Percentiles rank a stretch among this genome's conserved stretches.
Evolutionary conservation across 2,113 vertebrate species (phyloP).

Genomic region (Mixornis gularis): DNA sequence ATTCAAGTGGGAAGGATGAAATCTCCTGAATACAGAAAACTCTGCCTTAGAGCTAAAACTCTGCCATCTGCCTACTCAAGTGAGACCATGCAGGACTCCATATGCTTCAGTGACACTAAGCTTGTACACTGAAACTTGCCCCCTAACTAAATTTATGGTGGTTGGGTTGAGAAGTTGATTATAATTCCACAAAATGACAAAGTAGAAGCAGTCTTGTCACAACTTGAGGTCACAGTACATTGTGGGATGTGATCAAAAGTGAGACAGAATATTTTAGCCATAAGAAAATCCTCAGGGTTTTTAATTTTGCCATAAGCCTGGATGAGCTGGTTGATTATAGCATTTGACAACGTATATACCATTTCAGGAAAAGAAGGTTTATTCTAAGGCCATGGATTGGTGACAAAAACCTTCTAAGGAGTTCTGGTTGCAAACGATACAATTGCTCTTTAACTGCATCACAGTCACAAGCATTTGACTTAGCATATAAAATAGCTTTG

Average conservation of each 20-base stretch:
- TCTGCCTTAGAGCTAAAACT: slow-evolving; percentile 23
- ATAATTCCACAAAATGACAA: slow-evolving; percentile 30
- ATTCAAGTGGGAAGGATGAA: not conserved
- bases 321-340: slow-evolving; percentile 47
- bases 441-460: not conserved
- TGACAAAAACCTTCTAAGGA: slow-evolving; percentile 24
- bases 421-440: not conserved
- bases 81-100: not conserved
- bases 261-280: slow-evolving; percentile 52
- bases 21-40: not conserved
- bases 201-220: slow-evolving; percentile 30
- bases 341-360: slow-evolving; percentile 50
- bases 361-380: slow-evolving; percentile 14
- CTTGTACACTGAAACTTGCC: not conserved
- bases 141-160: slow-evolving; percentile 36
- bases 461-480: not conserved
- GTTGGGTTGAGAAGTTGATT: slow-evolving; percentile 19
- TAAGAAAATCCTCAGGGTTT: slow-evolving; percentile 38
- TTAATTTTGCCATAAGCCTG: slow-evolving; percentile 25
- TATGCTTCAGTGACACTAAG: not conserved
- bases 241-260: slow-evolving; percentile 38
- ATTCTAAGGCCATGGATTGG: not conserved
- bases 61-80: not conserved
- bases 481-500: not conserved
- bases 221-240: slow-evolving; percentile 26